Evolutionary conservation across 2,113 vertebrate genomes (phyloP).

Genomic region (Thomomys bottae): DNA sequence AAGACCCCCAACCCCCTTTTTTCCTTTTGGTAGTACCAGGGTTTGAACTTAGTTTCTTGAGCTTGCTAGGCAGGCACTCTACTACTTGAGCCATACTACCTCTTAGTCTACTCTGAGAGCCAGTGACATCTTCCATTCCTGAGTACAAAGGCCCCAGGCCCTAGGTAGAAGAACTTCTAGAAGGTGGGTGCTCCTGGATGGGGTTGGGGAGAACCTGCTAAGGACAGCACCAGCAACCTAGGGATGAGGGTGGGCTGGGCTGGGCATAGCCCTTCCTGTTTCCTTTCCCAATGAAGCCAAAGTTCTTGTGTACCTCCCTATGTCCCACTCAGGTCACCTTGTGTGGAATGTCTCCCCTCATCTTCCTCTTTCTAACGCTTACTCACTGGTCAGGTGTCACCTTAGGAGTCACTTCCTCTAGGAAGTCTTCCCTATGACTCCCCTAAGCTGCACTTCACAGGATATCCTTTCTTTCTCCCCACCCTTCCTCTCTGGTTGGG

Average conservation of each 20-base stretch:
- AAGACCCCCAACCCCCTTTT: background rate
- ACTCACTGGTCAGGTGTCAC: background rate
- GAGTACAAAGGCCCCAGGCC: background rate
- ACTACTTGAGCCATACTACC: too few relatives aligned
- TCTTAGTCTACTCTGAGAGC: background rate
- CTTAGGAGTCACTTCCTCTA: background rate
- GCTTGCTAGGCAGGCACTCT: too few relatives aligned
- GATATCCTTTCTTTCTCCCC: rapidly evolving
- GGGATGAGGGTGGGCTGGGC: background rate
- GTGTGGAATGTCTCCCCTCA: background rate
- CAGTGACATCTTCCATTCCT: background rate
- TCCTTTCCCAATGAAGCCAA: background rate
- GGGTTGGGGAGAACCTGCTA: background rate
- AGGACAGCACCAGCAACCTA: background rate
- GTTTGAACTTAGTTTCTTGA: too few relatives aligned
- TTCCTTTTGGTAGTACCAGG: too few relatives aligned
- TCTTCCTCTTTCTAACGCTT: background rate
- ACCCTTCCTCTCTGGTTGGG: background rate
- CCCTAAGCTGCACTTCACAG: background rate
- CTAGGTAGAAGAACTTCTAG: background rate
- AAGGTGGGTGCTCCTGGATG: rapidly evolving
- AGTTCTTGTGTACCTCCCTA: rapidly evolving
- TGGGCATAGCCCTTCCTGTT: background rate
- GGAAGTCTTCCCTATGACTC: background rate
- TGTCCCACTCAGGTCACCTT: rapidly evolving